These are phyloP conservation scores for Struthidea cinerea DNA, from an alignment of 2,113 vertebrate genomes.

Conservation along the genomic window DNA sequence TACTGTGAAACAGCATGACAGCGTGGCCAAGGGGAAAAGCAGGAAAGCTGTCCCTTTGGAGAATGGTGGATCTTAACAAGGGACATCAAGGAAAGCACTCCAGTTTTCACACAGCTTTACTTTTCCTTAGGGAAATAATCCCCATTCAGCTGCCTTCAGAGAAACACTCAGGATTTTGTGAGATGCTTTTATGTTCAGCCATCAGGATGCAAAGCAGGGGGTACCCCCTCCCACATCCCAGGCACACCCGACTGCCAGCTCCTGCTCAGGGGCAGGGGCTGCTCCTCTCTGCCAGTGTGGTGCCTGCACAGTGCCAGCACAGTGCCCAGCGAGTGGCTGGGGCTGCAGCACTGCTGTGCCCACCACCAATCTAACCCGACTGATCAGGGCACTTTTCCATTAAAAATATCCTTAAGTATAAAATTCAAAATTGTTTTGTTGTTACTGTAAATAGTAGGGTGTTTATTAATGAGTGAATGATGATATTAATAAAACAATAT, in stretches of 20 bases:
- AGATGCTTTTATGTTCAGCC: not conserved
- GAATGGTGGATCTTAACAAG: not conserved
- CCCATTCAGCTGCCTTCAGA: not conserved
- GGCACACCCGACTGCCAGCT: fast-evolving
- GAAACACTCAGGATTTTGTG: fast-evolving
- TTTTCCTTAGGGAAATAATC: not conserved
- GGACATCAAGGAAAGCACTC: not conserved
- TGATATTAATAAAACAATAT: not conserved
- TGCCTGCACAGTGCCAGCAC: not conserved
- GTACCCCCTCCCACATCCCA: fast-evolving
- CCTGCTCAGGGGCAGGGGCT: not conserved
- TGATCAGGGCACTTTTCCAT: not conserved
- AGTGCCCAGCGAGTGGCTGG: fast-evolving
- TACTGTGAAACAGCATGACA: not conserved
- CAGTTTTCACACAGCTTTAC: not conserved
- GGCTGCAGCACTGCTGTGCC: not conserved
- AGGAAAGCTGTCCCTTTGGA: not conserved
- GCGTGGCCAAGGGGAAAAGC: not conserved
- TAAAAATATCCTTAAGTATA: not conserved
- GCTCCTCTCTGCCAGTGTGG: not conserved
- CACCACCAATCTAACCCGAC: not conserved
- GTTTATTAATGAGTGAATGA: not conserved
- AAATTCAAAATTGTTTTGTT: not conserved
- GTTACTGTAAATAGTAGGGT: not conserved
- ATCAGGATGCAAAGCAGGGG: not conserved